phyloP scores from a whole-genome alignment of 2,888 invertebrate species.

The Scrobipalpa costella region DNA sequence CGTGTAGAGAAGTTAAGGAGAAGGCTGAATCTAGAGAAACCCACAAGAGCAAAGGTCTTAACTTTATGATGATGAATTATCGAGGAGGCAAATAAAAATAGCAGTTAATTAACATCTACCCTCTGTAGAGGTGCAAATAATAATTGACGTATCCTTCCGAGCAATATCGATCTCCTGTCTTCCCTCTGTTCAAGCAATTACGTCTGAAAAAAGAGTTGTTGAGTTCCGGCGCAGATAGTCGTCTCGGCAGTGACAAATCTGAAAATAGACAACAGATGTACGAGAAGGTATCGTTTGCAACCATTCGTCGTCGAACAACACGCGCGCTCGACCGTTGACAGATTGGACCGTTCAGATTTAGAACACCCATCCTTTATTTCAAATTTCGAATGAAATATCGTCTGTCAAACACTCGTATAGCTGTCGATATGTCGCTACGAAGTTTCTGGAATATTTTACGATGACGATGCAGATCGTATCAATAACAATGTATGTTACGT shows the following conservation, averaged over 20 bases:
- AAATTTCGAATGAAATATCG: constrained; percentile 71
- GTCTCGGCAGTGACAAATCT: constrained; percentile 68
- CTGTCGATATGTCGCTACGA: constrained; percentile 5
- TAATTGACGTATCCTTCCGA: constrained; percentile 15
- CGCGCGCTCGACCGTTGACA: constrained; percentile 77
- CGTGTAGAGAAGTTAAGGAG: too few relatives aligned
- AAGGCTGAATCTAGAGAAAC: too few relatives aligned
- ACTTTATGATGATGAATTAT: too few relatives aligned
- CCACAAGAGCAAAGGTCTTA: too few relatives aligned
- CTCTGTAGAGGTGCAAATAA: background rate
- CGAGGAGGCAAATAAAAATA: too few relatives aligned
- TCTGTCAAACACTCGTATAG: constrained; percentile 53
- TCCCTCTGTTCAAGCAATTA: constrained; percentile 22
- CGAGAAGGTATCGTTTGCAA: constrained; percentile 75
- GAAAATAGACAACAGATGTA: constrained; percentile 77
- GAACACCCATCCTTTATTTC: constrained; percentile 72
- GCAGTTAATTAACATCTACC: background rate
- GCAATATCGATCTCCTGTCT: constrained; percentile 13
- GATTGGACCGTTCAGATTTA: constrained; percentile 77
- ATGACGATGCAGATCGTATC: constrained; percentile 3
- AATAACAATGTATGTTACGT: constrained; percentile 15
- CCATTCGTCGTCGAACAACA: constrained; percentile 76
- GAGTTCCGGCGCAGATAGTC: constrained; percentile 70
- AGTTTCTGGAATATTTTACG: constrained; percentile 19
- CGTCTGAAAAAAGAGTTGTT: constrained; percentile 59